phyloP scores from a whole-genome alignment of 2,113 vertebrate genomes.

The Lonchura striata region DNA sequence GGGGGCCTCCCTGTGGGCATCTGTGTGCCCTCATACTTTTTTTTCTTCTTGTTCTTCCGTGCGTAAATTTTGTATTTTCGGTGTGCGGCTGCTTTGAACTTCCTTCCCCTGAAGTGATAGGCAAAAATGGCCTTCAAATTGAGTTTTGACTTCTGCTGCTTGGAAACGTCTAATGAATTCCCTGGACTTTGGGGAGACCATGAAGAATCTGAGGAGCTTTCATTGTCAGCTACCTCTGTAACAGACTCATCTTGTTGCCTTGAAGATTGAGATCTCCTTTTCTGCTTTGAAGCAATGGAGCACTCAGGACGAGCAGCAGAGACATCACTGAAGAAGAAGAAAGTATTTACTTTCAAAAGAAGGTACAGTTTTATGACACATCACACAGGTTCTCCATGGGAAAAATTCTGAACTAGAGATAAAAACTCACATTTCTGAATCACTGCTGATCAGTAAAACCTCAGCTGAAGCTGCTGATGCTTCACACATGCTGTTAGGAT shows the following conservation, averaged over 20 bases:
- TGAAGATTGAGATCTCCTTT: not conserved
- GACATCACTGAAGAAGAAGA: not conserved
- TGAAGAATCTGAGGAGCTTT: constrained; percentile 55
- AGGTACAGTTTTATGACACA: not conserved
- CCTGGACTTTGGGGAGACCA: not conserved
- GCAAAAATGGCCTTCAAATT: constrained; percentile 71
- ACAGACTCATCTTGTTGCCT: not conserved
- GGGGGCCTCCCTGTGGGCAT: not conserved
- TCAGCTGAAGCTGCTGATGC: not conserved
- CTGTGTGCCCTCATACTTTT: not conserved
- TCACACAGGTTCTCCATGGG: not conserved
- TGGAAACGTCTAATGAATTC: not conserved
- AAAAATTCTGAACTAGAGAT: not conserved
- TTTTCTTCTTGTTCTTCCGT: not conserved
- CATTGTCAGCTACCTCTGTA: not conserved
- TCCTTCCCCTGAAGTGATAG: constrained; percentile 43
- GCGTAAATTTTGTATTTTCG: not conserved
- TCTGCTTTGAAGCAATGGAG: not conserved
- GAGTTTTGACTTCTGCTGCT: constrained; percentile 14
- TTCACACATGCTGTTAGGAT: not conserved
- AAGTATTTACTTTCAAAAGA: not conserved
- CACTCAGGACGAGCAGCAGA: not conserved
- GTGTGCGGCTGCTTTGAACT: not conserved
- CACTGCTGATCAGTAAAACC: not conserved
- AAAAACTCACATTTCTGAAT: constrained; percentile 45